Base-by-base conservation (phyloP, 1,140 invertebrate species). In the Tetramorium parvispinum region DNA sequence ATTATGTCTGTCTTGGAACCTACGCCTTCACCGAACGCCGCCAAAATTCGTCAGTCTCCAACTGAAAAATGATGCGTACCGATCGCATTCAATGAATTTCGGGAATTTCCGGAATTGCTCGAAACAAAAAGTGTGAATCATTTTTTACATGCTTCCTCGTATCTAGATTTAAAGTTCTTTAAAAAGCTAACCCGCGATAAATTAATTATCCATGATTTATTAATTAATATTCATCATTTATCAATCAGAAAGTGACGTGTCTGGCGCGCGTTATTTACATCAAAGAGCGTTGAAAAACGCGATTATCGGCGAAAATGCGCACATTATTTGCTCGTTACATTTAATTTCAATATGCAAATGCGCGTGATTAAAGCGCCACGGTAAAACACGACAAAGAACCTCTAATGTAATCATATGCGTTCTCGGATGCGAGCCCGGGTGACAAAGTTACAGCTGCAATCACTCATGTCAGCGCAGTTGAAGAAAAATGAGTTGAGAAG, bases 301-400 rank as follows among this genome's bases (percentile, higher is more conserved):
- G 40, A 83, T 75, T 83, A 75, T 75, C 24, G 40, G 7, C 18
- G 43, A 75, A 49, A 83, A 75, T 49, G 11, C 24, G 24, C 79
- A 40, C 40, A n/a, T n/a, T 73, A 40, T 83, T 73, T 83, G 79
- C 40, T 59, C 68, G 79, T 73, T 75, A 32, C n/a, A 55, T 73
- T 83, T 59, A 59, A 73, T 53, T 66, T 61, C 11, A 27, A 4
- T 37, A 59, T 83, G 79, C 43, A 73, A 59, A 75, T 83, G 24
- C 53, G 40, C 6, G 24, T 13, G 18, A 16, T 73, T 40, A 10
- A 73, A 71, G 3, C 53, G 10, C 2, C 37, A 32, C 37, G 11
- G n/a, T 40, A 51, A 65, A 53, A 59, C n/a, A 7, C 13, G 18
- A 71, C 66, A 59, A 73, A 59, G 40, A 73, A 75, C 21, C 43